Conservation (phyloP, 2,113 vertebrate species). For the Engystomops pustulosus region DNA sequence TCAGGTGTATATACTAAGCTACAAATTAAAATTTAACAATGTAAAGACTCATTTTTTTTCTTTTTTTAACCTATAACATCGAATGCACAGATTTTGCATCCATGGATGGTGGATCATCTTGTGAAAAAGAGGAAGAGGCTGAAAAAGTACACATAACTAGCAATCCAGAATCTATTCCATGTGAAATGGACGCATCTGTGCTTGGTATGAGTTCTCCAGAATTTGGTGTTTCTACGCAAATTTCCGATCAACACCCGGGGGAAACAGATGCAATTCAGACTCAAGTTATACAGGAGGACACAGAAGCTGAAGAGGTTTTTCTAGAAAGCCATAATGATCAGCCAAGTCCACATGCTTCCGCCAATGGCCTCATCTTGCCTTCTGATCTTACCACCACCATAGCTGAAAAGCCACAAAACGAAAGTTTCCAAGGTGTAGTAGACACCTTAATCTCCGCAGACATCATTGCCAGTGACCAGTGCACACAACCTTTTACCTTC, state of each 20-base stretch:
- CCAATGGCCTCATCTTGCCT: conserved; percentile 60
- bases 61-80: neutral
- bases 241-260: neutral
- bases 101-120: too few species aligned
- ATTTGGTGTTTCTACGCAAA: neutral
- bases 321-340: neutral
- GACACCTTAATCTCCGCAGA: neutral
- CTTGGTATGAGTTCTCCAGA: conserved; percentile 53
- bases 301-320: too few species aligned
- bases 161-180: conserved; percentile 48
- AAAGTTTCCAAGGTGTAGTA: neutral
- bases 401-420: neutral
- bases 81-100: neutral
- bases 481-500: neutral
- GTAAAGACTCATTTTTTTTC: too few species aligned
- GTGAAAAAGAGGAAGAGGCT: neutral
- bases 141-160: neutral
- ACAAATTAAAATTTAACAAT: too few species aligned
- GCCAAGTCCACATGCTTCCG: conserved; percentile 53
- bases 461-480: neutral
- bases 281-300: neutral
- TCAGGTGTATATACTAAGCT: too few species aligned
- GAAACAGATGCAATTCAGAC: neutral
- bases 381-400: conserved; percentile 58
- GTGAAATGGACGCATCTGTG: conserved; percentile 69